Evolutionary conservation across 2,888 invertebrate genomes (phyloP), one percentile per base, ranked within the genome.

Genomic region (Lamproptera curius): DNA sequence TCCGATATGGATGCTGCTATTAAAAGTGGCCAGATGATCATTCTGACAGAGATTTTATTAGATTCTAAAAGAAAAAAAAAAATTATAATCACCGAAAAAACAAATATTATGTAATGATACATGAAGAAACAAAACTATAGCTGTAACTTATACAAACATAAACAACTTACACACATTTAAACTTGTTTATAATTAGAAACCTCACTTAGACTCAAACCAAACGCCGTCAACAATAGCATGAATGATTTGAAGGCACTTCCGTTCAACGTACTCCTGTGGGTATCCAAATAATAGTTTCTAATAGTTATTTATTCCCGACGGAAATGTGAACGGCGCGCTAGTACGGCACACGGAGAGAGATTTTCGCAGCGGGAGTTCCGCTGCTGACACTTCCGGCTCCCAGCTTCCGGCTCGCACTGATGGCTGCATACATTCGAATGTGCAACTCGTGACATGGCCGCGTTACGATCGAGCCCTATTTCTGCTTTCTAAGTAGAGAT

Each of bases 331-430:
- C 11, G 31, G 11, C 31, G 28, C 9, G 8, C 28, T 28, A 13
- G 11, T 31, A 31, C 31, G 31, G 31, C 31, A 9, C 28, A n/a
- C 10, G 28, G 9, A 10, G 28, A 31, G 31, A 31, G 31, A 31
- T 31, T 31, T 31, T 11, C 31, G 11, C 31, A 28, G 28, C 28
- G 28, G n/a, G 28, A 28, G 9, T 28, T 28, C 28, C 14, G 28
- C 39, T 57, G 59, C 62, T 67, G 72, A 76, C 75, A 69, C 66
- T 64, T 82, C 82, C 83, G 77, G 70, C 66, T 67, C 63, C 51
- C 55, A 61, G 65, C 66, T 59, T 73, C 78, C 73, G 73, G 62
- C 54, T 54, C 53, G 54, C 54, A 54, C 58, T 62, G 64, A 64
- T 66, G 61, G 52, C 52, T 55, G 51, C 54, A 57, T 46, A 50